phyloP scores from a whole-genome alignment of 2,113 vertebrate genomes.

The Siphamia tubifer region DNA sequence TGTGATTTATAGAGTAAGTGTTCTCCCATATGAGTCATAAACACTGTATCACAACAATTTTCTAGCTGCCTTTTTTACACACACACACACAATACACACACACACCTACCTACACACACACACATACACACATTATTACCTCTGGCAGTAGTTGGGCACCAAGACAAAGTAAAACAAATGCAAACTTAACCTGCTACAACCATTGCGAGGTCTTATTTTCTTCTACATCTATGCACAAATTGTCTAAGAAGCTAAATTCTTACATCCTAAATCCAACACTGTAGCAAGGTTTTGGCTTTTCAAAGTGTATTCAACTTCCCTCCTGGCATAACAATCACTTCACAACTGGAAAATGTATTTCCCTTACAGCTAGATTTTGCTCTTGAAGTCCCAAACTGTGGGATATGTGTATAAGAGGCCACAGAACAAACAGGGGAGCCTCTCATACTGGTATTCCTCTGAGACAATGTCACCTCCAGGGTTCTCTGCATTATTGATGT shows the following conservation, averaged over 20 bases:
- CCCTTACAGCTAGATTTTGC: too few species aligned
- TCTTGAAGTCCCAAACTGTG: background rate
- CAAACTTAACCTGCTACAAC: background rate
- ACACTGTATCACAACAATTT: conserved; percentile 11
- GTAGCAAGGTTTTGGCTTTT: background rate
- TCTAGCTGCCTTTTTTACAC: background rate
- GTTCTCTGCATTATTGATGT: conserved; percentile 60
- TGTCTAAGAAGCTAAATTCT: too few species aligned
- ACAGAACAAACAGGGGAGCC: background rate
- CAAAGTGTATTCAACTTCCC: background rate
- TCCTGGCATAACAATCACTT: background rate
- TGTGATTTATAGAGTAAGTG: conserved; percentile 33
- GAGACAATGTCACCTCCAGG: conserved; percentile 48
- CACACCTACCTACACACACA: background rate
- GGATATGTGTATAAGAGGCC: background rate
- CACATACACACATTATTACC: background rate
- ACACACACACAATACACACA: background rate
- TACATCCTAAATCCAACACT: too few species aligned
- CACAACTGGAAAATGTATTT: background rate
- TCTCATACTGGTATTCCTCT: conserved; percentile 14
- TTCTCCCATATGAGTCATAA: conserved; percentile 26
- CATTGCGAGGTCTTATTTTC: background rate
- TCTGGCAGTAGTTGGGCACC: background rate
- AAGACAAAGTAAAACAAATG: background rate
- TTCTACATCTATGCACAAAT: too few species aligned